Base-by-base conservation (phyloP, 2,888 invertebrate species). In the Dynastes maya region DNA sequence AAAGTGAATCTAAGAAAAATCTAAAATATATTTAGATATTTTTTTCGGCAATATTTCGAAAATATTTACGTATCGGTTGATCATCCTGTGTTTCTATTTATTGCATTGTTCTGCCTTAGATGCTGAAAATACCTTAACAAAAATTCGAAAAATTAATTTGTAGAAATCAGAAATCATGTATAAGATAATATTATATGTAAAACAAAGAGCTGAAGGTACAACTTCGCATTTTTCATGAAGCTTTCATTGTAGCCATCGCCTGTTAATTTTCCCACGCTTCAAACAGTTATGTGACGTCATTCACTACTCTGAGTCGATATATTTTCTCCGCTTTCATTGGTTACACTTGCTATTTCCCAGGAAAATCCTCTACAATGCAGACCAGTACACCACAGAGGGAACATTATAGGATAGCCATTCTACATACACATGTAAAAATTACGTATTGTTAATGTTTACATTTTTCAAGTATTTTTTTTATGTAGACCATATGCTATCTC, bases 231-330 rank as follows among this genome's bases (percentile, higher is more conserved):
- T 76, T 76, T 67, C 78, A 72, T 64, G 55, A 75, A 37, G 29
- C 64, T 74, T 67, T 55, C 53, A 51, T 49, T 40, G 51, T 29
- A 11, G 45, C 49, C 11, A 45, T 45, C 82, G 81, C 70, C 80
- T 83, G 82, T 76, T 53, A 76, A 72, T 67, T 80, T 82, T 83
- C 83, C 76, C 83, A 83, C 79, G 81, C 76, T 74, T 81, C 78
- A 74, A 71, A 63, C 63, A 68, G 45, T 58, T 53, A 65, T 61
- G 71, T 81, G 82, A 82, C 82, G 82, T 82, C 81, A 82, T 29
- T 37, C 49, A 80, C 74, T 76, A 81, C 75, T 71, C 65, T 77
- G 80, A 78, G 81, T 82, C 82, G 81, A 82, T 82, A 83, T 81
- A 78, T 80, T 80, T 78, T 74, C 70, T 74, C 75, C 64, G 65